Conservation (phyloP, 2,113 vertebrate species). For the Brachypteracias leptosomus region DNA sequence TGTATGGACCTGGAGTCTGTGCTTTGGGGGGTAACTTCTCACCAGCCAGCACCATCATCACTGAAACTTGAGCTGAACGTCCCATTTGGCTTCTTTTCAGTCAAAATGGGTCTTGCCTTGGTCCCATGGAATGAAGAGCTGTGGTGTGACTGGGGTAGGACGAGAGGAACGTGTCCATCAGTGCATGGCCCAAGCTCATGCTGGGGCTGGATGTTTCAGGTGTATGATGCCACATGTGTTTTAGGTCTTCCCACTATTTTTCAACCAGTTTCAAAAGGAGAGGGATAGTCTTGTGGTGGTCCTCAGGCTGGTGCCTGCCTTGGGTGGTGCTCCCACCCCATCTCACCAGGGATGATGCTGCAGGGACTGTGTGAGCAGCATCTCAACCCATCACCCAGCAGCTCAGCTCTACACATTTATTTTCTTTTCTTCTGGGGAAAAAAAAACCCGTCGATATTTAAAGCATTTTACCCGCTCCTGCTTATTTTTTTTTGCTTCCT, state of each 20-base stretch:
- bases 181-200: fast-evolving
- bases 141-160: fast-evolving
- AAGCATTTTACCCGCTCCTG: slow-evolving; percentile 33
- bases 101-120: background rate
- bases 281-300: background rate
- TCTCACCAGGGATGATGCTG: too few relatives aligned
- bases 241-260: fast-evolving
- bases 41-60: fast-evolving
- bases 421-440: slow-evolving; percentile 36
- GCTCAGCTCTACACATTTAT: background rate
- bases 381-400: background rate
- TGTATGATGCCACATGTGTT: fast-evolving
- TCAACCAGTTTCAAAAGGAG: background rate
- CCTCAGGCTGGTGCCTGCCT: background rate
- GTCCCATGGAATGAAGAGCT: fast-evolving
- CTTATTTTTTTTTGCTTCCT: slow-evolving; percentile 44
- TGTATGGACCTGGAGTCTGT: fast-evolving
- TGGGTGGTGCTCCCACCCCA: too few relatives aligned
- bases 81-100: background rate
- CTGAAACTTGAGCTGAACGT: background rate
- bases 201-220: fast-evolving
- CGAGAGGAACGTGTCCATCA: background rate
- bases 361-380: background rate
- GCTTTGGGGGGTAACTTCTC: too few relatives aligned
- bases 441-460: slow-evolving; percentile 24